A percentile compares a stretch with the other conserved stretches of the same genome.
These are phyloP conservation scores for Agrotis exclamationis DNA, from an alignment of 2,888 invertebrate species.

Conservation along the genomic window DNA sequence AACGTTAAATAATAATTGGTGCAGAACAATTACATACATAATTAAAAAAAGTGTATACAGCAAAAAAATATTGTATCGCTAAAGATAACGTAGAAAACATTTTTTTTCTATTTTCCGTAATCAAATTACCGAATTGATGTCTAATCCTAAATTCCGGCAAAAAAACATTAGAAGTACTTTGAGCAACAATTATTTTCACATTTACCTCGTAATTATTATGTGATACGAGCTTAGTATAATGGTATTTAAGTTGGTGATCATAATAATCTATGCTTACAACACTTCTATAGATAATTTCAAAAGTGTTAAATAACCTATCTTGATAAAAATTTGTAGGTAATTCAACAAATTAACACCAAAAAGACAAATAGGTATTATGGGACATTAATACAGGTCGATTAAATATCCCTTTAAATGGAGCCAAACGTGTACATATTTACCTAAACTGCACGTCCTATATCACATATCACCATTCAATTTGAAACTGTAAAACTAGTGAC, in stretches of 20 bases:
- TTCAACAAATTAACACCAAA: slow-evolving; percentile 14
- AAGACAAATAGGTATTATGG: slow-evolving; percentile 25
- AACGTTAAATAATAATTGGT: no score
- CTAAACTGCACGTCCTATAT: background rate
- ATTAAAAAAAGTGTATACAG: no score
- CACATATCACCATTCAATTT: slow-evolving; percentile 1
- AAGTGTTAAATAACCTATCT: background rate
- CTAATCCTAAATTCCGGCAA: background rate
- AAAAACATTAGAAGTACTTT: no score
- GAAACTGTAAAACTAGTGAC: background rate
- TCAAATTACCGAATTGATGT: background rate
- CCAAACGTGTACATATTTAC: slow-evolving; percentile 14
- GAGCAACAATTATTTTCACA: background rate
- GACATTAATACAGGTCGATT: slow-evolving; percentile 10
- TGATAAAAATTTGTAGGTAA: background rate
- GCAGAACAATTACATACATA: no score
- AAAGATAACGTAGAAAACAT: no score
- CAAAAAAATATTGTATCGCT: no score
- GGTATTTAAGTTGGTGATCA: background rate
- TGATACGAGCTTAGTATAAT: background rate
- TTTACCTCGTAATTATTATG: background rate
- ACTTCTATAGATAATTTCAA: background rate
- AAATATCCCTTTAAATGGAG: slow-evolving; percentile 9
- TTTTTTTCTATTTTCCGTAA: background rate
- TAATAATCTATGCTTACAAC: background rate